Conservation (phyloP, 2,113 vertebrate genomes). For the Colinus virginianus region DNA sequence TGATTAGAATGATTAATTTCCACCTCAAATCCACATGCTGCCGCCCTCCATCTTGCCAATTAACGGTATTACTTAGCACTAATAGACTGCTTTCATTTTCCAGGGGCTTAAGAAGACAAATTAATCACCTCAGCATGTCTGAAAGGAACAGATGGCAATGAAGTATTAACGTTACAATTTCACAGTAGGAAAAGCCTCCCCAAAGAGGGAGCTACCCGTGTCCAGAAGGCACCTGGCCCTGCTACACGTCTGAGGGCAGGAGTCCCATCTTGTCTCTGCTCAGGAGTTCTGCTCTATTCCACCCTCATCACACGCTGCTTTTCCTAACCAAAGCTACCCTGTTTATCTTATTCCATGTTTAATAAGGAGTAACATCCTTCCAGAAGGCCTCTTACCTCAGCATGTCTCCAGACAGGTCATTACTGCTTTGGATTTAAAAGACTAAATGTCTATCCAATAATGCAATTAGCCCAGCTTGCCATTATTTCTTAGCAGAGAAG, state of each 20-base stretch:
- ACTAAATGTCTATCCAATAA: constrained; percentile 63
- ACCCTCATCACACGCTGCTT: neutral
- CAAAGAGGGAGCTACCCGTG: neutral
- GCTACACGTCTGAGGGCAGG: accelerated
- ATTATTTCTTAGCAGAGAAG: constrained; percentile 21
- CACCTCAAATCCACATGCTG: neutral
- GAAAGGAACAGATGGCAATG: constrained; percentile 63
- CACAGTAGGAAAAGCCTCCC: constrained; percentile 38
- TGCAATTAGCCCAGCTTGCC: constrained; percentile 42
- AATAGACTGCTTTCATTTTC: constrained; percentile 67
- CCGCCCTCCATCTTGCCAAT: neutral
- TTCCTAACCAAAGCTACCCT: neutral
- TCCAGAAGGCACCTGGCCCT: neutral
- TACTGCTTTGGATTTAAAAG: constrained; percentile 62
- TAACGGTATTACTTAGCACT: constrained; percentile 57
- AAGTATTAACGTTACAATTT: constrained; percentile 46
- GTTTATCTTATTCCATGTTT: neutral
- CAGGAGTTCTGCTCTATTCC: neutral
- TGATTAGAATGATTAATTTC: constrained; percentile 11
- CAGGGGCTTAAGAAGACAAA: constrained; percentile 53
- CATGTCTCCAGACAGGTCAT: neutral
- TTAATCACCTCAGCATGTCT: constrained; percentile 58
- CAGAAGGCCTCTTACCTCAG: constrained; percentile 21
- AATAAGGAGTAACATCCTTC: neutral
- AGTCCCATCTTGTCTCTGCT: neutral